phyloP scores from a whole-genome alignment of 2,888 invertebrate species.

The Eupithecia abbreviata region DNA sequence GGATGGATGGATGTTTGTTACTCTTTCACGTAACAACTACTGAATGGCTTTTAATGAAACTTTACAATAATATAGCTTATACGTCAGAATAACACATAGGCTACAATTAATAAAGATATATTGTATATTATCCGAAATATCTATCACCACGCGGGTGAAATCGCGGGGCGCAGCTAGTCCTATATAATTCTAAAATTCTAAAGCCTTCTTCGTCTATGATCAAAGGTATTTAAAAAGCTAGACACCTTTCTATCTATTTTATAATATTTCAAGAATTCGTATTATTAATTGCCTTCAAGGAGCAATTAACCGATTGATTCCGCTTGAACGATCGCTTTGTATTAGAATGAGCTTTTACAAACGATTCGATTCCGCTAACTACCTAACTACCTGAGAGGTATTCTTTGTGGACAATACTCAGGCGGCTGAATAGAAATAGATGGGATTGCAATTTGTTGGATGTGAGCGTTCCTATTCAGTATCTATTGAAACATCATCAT shows the following conservation, averaged over 20 bases:
- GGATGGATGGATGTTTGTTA: too few species aligned
- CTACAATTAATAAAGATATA: too few species aligned
- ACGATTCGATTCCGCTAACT: conserved; percentile 59
- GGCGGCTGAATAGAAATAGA: conserved; percentile 28
- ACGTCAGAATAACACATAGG: too few species aligned
- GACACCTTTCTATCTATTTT: neutral
- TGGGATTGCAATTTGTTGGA: conserved; percentile 19
- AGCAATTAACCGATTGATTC: conserved; percentile 72
- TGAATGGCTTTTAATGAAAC: too few species aligned
- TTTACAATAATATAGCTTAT: too few species aligned
- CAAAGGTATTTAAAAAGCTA: too few species aligned
- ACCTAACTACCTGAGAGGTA: conserved; percentile 44
- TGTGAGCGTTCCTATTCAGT: conserved; percentile 9
- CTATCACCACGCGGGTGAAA: too few species aligned
- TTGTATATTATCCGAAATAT: too few species aligned
- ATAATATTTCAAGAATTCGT: conserved; percentile 43
- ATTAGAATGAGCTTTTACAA: conserved; percentile 74
- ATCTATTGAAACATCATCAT: conserved; percentile 12
- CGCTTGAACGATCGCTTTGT: conserved; percentile 73
- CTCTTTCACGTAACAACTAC: too few species aligned
- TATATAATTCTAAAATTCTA: too few species aligned
- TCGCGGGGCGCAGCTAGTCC: too few species aligned
- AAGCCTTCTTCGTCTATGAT: too few species aligned
- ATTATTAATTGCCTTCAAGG: conserved; percentile 61
- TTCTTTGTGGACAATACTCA: conserved; percentile 40